Conservation (phyloP, 2,888 invertebrate species). For the Acanthococcus lagerstroemiae region DNA sequence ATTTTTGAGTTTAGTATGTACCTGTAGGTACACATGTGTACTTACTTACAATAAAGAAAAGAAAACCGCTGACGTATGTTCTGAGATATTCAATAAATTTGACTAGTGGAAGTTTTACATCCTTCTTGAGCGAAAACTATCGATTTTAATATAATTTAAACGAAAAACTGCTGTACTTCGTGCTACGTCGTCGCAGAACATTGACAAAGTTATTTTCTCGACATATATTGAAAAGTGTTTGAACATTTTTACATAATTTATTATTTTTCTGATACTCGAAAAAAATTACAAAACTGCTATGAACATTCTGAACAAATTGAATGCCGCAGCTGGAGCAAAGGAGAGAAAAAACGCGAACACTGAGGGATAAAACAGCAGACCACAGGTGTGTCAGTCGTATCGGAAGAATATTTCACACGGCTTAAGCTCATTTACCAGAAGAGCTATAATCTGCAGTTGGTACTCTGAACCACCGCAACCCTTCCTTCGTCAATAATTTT, state of each 20-base stretch:
- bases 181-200: no score
- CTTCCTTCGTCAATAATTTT: neutral
- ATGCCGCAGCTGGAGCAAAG: neutral
- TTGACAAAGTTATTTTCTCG: no score
- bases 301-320: neutral
- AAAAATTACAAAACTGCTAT: neutral
- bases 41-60: no score
- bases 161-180: no score
- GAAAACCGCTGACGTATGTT: no score
- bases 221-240: no score
- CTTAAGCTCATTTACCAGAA: slow-evolving; percentile 2
- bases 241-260: neutral
- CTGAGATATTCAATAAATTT: no score
- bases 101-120: no score
- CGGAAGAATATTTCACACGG: slow-evolving; percentile 1
- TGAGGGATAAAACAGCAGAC: neutral
- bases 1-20: no score
- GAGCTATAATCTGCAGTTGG: slow-evolving; percentile 2
- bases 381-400: slow-evolving; percentile 3
- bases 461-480: neutral
- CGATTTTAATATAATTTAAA: no score
- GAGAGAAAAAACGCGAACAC: neutral
- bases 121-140: no score
- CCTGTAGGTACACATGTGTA: no score
- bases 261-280: neutral